Base-by-base conservation (phyloP, 2,888 invertebrate genomes). In the Xanthorhoe designata region DNA sequence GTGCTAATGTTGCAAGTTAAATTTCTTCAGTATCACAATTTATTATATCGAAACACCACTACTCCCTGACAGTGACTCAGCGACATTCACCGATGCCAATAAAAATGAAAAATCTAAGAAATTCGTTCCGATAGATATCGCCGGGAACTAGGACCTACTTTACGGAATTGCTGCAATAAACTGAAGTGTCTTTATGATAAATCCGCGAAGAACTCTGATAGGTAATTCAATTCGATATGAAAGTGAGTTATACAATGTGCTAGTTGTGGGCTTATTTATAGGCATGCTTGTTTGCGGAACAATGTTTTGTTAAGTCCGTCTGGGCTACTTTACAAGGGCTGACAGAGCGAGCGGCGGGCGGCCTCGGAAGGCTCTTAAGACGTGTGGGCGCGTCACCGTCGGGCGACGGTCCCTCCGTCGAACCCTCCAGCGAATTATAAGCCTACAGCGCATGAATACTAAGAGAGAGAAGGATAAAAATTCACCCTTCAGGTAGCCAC, bases 1-100 rank as follows among this genome's bases (percentile, higher is more conserved):
- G 90, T 82, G 88, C 90, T 91, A 91, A 91, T 91, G 89, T 86
- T 87, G 85, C 84, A 86, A 87, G 85, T 87, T 85, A 84, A 84
- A 88, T 90, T 84, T 90, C 88, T 90, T 88, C 89, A 77, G 86
- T 84, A 83, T 78, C 86, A 85, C 88, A 90, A n/a, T 90, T 90
- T 91, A 84, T 90, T 87, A 86, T 83, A 86, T 81, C 75, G 72
- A 77, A 82, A 82, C 80, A 77, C 75, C 76, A 79, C 78, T 78
- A 75, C 75, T 74, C 77, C 74, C 75, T 78, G 78, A 75, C 80
- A 76, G 81, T 82, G 85, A 82, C 75, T 83, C 78, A 75, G 76
- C 75, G 63, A 65, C 62, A 58, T 64, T 64, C 64, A 70, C 57
- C 71, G 62, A 68, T 67, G 72, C 71, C 74, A 69, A 78, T 73